A percentile compares a stretch with the other conserved stretches of the same genome.
Evolutionary conservation across 2,888 invertebrate species (phyloP).

Genomic region (Toxonevra muliebris): DNA sequence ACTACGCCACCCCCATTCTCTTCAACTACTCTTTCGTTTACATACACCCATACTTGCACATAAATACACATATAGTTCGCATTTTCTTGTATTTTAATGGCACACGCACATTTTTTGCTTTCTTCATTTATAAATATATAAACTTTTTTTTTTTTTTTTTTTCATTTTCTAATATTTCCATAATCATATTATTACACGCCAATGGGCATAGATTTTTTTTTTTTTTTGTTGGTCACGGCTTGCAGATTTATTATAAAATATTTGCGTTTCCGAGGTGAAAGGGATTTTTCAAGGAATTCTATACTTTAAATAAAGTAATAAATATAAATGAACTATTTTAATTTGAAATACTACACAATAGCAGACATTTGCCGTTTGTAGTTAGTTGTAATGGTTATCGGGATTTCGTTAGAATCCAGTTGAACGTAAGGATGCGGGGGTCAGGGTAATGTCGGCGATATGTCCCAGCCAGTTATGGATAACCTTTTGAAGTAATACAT

Average conservation of each 20-base stretch:
- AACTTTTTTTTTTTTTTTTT: not conserved
- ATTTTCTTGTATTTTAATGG: slow-evolving; percentile 2
- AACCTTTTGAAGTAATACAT: too few species aligned
- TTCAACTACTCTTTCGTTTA: not conserved
- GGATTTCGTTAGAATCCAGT: too few species aligned
- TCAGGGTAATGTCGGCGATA: too few species aligned
- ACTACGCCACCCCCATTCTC: not conserved
- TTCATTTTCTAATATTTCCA: slow-evolving; percentile 4
- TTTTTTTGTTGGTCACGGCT: not conserved
- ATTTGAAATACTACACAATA: too few species aligned
- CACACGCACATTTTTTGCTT: not conserved
- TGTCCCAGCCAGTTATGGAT: too few species aligned
- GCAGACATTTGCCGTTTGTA: too few species aligned
- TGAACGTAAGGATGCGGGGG: too few species aligned
- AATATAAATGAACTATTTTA: too few species aligned
- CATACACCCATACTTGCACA: not conserved
- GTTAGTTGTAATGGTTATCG: too few species aligned
- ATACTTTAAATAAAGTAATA: too few species aligned
- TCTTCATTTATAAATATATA: not conserved
- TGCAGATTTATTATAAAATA: not conserved
- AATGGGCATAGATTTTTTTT: not conserved
- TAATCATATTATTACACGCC: slow-evolving; percentile 11
- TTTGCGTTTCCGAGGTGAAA: not conserved
- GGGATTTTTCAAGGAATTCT: not conserved
- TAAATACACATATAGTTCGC: not conserved